A percentile compares a stretch with the other conserved stretches of the same genome.
phyloP scores from a whole-genome alignment of 1,140 invertebrate species.

The Druon quercuslanigerum region DNA sequence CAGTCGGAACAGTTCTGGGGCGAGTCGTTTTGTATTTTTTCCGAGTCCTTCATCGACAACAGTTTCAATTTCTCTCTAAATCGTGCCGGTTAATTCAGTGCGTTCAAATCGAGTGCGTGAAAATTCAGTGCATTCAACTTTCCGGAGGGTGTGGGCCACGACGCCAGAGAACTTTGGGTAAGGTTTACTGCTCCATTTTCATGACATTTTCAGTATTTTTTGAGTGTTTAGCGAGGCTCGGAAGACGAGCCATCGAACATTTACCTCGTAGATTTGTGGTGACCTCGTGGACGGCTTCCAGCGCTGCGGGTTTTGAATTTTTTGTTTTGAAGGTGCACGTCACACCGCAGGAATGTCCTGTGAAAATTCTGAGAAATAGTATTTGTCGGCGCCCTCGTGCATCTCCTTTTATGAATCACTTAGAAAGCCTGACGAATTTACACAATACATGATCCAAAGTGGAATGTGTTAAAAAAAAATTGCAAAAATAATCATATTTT shows the following conservation, averaged over 20 bases:
- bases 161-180: constrained; percentile 56
- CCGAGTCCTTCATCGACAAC: constrained; percentile 32
- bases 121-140: constrained; percentile 41
- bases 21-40: constrained; percentile 45
- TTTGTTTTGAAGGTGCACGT: constrained; percentile 8
- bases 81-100: constrained; percentile 43
- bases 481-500: too few relatives aligned
- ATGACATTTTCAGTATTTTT: constrained; percentile 10
- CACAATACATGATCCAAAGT: neutral
- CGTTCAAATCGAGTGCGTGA: constrained; percentile 31
- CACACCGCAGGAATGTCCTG: constrained; percentile 42
- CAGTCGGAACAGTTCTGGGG: constrained; percentile 46
- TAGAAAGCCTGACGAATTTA: constrained; percentile 15
- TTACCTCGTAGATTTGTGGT: constrained; percentile 5
- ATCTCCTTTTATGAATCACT: constrained; percentile 29
- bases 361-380: constrained; percentile 9
- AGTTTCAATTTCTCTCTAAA: neutral
- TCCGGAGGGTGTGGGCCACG: constrained; percentile 53
- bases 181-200: constrained; percentile 39
- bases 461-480: too few relatives aligned
- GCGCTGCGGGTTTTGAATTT: neutral
- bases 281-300: neutral
- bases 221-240: neutral
- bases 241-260: neutral
- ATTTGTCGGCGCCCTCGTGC: constrained; percentile 13